Evolutionary conservation across 2,797 vertebrate species (phyloP).

Genomic region (Okamejei kenojei): DNA sequence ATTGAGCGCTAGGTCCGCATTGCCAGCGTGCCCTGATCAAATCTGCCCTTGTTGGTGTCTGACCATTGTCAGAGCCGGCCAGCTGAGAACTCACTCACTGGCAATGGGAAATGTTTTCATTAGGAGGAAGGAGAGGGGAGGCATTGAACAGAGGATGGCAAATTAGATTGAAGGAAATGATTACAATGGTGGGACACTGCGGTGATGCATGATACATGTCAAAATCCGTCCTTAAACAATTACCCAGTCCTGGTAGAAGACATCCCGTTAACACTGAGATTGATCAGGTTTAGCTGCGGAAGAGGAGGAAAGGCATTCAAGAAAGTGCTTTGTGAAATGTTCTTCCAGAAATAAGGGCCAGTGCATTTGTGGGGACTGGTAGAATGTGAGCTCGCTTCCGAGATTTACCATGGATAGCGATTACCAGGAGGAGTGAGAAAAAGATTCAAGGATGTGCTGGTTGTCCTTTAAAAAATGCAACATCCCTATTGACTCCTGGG

Average conservation of each 20-base stretch:
- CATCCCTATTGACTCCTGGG: too few species aligned
- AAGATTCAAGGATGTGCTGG: too few species aligned
- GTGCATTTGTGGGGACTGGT: too few species aligned
- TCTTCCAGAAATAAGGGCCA: too few species aligned
- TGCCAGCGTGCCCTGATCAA: neutral
- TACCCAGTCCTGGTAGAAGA: neutral
- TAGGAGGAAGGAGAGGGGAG: neutral
- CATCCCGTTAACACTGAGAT: neutral
- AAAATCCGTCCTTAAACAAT: neutral
- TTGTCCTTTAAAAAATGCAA: too few species aligned
- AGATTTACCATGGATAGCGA: too few species aligned
- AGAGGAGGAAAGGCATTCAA: too few species aligned
- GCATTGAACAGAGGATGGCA: neutral
- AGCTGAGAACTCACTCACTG: neutral
- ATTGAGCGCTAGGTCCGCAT: neutral
- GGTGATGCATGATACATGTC: neutral
- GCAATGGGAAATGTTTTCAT: neutral
- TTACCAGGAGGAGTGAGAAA: too few species aligned
- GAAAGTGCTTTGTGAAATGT: too few species aligned
- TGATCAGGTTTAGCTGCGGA: neutral
- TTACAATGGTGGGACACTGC: neutral
- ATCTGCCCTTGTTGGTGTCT: neutral
- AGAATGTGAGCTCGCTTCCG: too few species aligned
- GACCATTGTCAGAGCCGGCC: neutral
- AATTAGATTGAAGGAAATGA: neutral